These are phyloP conservation scores for Nannoperca obscura DNA, from an alignment of 2,797 vertebrate genomes.

Conservation along the genomic window DNA sequence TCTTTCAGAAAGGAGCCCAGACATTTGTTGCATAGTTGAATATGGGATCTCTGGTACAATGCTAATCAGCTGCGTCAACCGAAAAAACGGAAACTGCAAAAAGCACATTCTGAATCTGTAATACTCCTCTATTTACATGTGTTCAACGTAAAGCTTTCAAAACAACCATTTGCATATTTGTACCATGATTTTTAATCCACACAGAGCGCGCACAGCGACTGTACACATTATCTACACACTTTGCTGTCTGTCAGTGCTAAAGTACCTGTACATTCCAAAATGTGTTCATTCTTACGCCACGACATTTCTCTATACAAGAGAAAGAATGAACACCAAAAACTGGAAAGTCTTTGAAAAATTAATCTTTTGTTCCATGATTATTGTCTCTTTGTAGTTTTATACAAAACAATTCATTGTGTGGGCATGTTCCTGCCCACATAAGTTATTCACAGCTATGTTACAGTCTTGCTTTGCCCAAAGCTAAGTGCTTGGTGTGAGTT, in stretches of 20 bases:
- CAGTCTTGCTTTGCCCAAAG: slow-evolving; percentile 78
- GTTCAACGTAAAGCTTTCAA: slow-evolving; percentile 99
- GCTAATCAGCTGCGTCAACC: slow-evolving; percentile 84
- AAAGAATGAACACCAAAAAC: slow-evolving; percentile 85
- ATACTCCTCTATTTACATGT: slow-evolving; percentile 94
- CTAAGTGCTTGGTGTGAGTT: slow-evolving; percentile 85
- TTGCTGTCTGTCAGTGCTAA: slow-evolving; percentile 74
- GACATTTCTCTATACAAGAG: slow-evolving; percentile 84
- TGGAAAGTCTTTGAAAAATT: slow-evolving; percentile 87
- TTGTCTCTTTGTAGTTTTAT: slow-evolving; percentile 68
- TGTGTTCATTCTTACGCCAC: slow-evolving; percentile 60
- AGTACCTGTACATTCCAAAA: slow-evolving; percentile 84
- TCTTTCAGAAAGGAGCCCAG: slow-evolving; percentile 88
- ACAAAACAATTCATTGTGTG: slow-evolving; percentile 73
- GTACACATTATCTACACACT: slow-evolving; percentile 92
- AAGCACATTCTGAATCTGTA: slow-evolving; percentile 90
- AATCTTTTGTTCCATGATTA: slow-evolving; percentile 73
- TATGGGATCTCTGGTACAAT: slow-evolving; percentile 89
- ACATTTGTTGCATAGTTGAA: slow-evolving; percentile 99
- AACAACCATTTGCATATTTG: slow-evolving; percentile 99
- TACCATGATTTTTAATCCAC: slow-evolving; percentile 89
- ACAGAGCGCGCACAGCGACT: slow-evolving; percentile 88
- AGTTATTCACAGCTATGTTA: slow-evolving; percentile 86
- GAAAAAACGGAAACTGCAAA: slow-evolving; percentile 86
- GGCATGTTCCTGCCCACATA: slow-evolving; percentile 62